phyloP scores from a whole-genome alignment of 2,888 invertebrate species.

The Acrocyrtus sp. region DNA sequence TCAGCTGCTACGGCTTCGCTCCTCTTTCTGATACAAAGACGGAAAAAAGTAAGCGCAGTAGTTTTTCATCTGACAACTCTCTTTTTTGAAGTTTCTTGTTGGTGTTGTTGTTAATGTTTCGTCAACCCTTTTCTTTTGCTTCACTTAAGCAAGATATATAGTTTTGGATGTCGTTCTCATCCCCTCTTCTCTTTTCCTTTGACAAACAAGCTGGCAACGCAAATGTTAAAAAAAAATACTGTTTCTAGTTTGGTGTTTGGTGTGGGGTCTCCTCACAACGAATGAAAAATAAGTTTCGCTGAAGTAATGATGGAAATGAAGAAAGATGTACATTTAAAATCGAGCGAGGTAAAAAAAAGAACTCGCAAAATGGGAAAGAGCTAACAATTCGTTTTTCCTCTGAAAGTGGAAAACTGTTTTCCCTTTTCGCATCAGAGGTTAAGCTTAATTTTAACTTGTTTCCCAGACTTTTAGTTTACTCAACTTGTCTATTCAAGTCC shows the following conservation, averaged over 20 bases:
- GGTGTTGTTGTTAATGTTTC: slow-evolving; percentile 18
- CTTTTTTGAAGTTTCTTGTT: slow-evolving; percentile 24
- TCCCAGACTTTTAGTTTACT: no score
- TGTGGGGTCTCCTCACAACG: not conserved
- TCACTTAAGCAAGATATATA: not conserved
- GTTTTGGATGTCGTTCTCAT: no score
- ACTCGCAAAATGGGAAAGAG: slow-evolving; percentile 14
- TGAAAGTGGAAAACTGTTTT: not conserved
- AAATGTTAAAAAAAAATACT: no score
- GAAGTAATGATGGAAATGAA: slow-evolving; percentile 19
- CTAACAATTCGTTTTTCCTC: not conserved
- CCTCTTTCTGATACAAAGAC: no score
- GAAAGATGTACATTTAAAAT: slow-evolving; percentile 40
- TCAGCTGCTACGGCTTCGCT: slow-evolving; percentile 53
- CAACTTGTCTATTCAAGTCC: no score
- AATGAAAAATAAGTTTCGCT: not conserved
- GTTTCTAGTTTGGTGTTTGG: not conserved
- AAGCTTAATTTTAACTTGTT: no score
- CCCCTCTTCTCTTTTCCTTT: no score
- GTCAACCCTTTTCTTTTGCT: slow-evolving; percentile 20
- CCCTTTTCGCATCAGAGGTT: no score
- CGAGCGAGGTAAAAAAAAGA: slow-evolving; percentile 20
- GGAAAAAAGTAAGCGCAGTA: no score
- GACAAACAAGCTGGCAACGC: no score
- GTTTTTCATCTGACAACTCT: slow-evolving; percentile 5